phyloP scores from a whole-genome alignment of 2,888 invertebrate species.

The Drosophila nr. medialis region DNA sequence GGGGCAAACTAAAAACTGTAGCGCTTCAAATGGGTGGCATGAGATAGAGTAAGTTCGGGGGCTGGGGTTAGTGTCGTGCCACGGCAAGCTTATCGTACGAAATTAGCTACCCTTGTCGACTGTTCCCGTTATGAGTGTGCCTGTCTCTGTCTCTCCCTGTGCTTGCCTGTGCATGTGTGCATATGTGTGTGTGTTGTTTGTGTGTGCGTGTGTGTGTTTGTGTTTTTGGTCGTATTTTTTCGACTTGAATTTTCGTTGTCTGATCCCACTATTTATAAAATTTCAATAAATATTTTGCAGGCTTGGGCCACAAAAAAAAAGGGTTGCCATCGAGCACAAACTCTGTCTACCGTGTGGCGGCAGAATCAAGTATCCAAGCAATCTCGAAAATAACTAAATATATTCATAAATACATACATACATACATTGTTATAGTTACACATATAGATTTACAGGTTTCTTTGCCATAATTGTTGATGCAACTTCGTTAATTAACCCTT shows the following conservation, averaged over 20 bases:
- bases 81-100: conserved; percentile 73
- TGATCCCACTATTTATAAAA: conserved; percentile 84
- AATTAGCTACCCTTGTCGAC: conserved; percentile 76
- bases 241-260: conserved; percentile 80
- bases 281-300: conserved; percentile 83
- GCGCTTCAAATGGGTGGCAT: conserved; percentile 31
- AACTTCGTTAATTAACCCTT: neutral
- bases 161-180: neutral
- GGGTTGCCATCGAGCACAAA: conserved; percentile 44
- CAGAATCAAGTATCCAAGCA: neutral
- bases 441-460: neutral
- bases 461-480: neutral
- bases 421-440: neutral
- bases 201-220: conserved; percentile 1
- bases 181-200: neutral
- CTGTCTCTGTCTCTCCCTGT: neutral
- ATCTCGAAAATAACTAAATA: neutral
- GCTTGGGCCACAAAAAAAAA: conserved; percentile 42
- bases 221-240: conserved; percentile 55
- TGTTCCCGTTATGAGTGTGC: neutral
- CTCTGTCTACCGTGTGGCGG: conserved; percentile 5
- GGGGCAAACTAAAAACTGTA: conserved; percentile 75
- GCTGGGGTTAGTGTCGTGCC: conserved; percentile 72
- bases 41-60: conserved; percentile 1
- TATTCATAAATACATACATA: neutral